These are phyloP conservation scores for Aramus guarauna DNA, from an alignment of 2,113 vertebrate species.

Conservation along the genomic window DNA sequence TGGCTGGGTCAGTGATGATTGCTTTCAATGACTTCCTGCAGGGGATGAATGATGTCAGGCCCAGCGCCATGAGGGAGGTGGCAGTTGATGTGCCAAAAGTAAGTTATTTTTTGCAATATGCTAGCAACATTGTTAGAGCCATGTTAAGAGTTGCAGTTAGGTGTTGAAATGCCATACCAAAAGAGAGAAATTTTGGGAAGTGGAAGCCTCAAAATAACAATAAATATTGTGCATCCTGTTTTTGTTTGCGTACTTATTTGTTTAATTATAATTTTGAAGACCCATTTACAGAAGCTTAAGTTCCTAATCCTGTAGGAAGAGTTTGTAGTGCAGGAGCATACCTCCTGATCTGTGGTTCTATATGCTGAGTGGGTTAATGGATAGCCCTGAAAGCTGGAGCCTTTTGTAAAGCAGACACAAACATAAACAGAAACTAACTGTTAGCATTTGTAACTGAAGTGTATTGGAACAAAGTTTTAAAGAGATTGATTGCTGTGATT, in stretches of 20 bases:
- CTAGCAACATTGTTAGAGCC: constrained; percentile 32
- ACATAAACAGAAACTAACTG: background rate
- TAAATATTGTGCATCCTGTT: background rate
- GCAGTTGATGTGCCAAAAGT: constrained; percentile 95
- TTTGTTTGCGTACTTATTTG: background rate
- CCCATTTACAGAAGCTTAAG: background rate
- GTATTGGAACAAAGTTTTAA: background rate
- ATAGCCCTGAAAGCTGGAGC: background rate
- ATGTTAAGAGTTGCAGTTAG: background rate
- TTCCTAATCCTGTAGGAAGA: background rate
- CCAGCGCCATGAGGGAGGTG: constrained; percentile 98
- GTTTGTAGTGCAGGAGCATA: background rate
- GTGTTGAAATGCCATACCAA: background rate
- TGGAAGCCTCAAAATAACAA: background rate
- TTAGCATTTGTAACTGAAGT: background rate
- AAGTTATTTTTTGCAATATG: constrained; percentile 40
- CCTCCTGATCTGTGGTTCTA: background rate
- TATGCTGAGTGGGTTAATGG: background rate
- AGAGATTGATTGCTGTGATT: background rate
- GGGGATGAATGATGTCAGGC: constrained; percentile 88
- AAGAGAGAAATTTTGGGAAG: background rate
- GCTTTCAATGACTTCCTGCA: constrained; percentile 86
- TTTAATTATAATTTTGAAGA: background rate
- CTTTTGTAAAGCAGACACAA: background rate
- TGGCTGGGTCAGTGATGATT: constrained; percentile 80